These are phyloP conservation scores for Chloroclystis v-ata DNA, from an alignment of 2,888 invertebrate genomes.

Conservation along the genomic window DNA sequence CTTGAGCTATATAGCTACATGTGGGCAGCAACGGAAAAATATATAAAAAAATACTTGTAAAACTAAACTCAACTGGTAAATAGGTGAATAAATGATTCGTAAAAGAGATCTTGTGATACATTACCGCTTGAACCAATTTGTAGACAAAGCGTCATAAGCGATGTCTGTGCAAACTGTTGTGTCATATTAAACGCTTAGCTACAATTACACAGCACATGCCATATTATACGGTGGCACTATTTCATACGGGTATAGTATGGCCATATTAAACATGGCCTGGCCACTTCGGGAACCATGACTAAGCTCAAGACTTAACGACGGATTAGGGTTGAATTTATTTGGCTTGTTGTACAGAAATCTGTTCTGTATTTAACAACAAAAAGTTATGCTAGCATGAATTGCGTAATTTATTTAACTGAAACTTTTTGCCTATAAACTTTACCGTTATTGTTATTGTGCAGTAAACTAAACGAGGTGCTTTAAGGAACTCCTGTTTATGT, in stretches of 20 bases:
- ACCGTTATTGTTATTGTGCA: too few relatives aligned
- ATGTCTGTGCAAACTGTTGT: background rate
- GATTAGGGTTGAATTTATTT: conserved; percentile 22
- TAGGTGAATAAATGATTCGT: too few relatives aligned
- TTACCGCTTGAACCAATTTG: too few relatives aligned
- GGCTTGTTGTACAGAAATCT: conserved; percentile 20
- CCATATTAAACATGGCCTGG: conserved; percentile 8
- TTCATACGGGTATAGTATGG: conserved; percentile 15
- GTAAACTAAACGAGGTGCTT: too few relatives aligned
- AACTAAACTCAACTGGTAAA: too few relatives aligned
- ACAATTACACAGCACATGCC: conserved; percentile 18
- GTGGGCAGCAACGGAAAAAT: too few relatives aligned
- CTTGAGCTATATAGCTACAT: too few relatives aligned
- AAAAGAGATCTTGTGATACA: too few relatives aligned
- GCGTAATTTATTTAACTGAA: too few relatives aligned
- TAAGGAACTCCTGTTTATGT: too few relatives aligned
- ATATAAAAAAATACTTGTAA: too few relatives aligned
- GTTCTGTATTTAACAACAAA: conserved; percentile 15
- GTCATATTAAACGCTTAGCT: conserved; percentile 12
- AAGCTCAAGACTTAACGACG: conserved; percentile 14
- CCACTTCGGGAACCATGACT: conserved; percentile 19
- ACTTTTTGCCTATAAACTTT: too few relatives aligned
- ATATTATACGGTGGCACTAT: conserved; percentile 12
- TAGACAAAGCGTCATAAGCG: background rate
- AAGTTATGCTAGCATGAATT: conserved; percentile 5